A percentile compares a stretch with the other conserved stretches of the same genome.
Conservation (phyloP, 2,113 vertebrate species). For the Scomber colias region DNA sequence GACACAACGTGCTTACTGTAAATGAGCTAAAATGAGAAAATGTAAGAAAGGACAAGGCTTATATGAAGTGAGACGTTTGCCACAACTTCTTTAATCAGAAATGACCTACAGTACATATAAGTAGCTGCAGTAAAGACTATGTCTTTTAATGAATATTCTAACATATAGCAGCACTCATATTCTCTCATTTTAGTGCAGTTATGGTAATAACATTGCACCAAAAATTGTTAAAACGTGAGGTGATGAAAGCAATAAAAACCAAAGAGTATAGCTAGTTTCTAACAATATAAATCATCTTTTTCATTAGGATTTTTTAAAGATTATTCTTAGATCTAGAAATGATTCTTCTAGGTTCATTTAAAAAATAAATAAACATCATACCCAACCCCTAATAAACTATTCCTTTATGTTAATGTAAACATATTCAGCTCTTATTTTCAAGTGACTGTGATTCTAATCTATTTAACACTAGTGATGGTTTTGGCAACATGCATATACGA, state of each 20-base stretch:
- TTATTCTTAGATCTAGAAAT: background rate
- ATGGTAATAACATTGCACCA: background rate
- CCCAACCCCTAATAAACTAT: no score
- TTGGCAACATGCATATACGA: conserved; percentile 56
- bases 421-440: background rate
- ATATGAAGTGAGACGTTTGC: no score
- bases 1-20: background rate
- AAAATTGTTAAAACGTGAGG: background rate
- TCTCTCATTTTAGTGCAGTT: background rate
- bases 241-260: background rate
- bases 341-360: background rate
- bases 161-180: no score
- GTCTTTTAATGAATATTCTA: no score
- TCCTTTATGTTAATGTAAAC: background rate
- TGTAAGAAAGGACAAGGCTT: no score
- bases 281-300: background rate
- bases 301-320: background rate
- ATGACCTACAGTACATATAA: background rate
- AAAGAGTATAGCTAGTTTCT: background rate
- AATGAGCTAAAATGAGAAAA: background rate
- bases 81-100: no score
- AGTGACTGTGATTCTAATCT: background rate
- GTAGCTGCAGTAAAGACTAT: no score
- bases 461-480: conserved; percentile 1
- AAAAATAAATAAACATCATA: background rate